Evolutionary conservation across 2,888 invertebrate genomes (phyloP), one percentile per base, ranked within the genome.

Genomic region (Trachelus iudaicus): DNA sequence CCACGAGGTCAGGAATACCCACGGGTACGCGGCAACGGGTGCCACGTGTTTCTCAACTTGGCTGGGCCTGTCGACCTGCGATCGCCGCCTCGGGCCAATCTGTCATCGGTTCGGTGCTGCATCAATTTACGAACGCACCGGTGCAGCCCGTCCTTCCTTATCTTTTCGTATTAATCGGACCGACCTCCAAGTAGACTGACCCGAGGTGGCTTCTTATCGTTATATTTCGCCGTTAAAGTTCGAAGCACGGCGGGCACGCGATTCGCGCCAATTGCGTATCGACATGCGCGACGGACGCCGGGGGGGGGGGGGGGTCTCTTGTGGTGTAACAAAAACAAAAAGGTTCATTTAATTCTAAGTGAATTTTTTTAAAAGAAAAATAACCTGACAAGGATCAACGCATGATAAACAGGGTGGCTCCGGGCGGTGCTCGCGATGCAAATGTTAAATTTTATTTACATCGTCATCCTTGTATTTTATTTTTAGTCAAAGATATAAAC

Each of bases 151-250:
- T 34, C 23, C 35, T 40, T 6, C 9, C 56, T 6, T 31, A 23
- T 73, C 31, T 74, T 34, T 23, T 69, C 71, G 34, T 76, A 78
- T 78, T 73, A 78, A 76, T 78, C 78, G 6, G 35, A 23, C 69
- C n/a, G 73, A 56, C 76, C 78, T 76, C 73, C 71, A 68, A 73
- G 56, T 76, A 15, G n/a, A 33, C 12, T 12, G 15, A 23, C 23
- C 6, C 56, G 23, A 56, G 56, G 9, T 15, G 56, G 23, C 15
- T 23, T 23, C 56, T 56, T 56, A 56, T 56, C 56, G 23, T 23
- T 56, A 56, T 9, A 56, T 2, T 23, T 15, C 23, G 23, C 56
- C 23, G 56, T 56, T 56, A 23, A 9, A 9, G 23, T 9, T 56
- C 56, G 23, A 23, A 23, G 56, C 9, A 23, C 56, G 23, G 1